Percentiles rank a stretch among this genome's conserved stretches.
These are phyloP conservation scores for Bombycilla garrulus DNA, from an alignment of 2,113 vertebrate genomes.

Conservation along the genomic window DNA sequence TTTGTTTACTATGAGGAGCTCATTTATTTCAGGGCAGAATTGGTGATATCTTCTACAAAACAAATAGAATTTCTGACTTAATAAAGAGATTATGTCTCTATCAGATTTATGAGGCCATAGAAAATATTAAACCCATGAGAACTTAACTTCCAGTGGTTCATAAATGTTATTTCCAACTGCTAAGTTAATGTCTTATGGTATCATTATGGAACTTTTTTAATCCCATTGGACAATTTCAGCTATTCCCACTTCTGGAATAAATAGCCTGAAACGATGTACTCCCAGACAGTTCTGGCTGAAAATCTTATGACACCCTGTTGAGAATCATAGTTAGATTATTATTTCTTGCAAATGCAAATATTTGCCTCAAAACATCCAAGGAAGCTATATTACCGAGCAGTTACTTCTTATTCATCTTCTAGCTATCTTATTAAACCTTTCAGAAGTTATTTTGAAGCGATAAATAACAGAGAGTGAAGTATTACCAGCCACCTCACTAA, in stretches of 20 bases:
- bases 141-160: constrained; percentile 61
- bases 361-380: constrained; percentile 42
- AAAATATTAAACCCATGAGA: constrained; percentile 69
- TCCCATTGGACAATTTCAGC: constrained; percentile 66
- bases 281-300: constrained; percentile 64
- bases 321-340: constrained; percentile 69
- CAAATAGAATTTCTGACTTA: constrained; percentile 66
- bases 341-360: constrained; percentile 72
- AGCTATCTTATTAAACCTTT: constrained; percentile 37
- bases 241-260: constrained; percentile 71
- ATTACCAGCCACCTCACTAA: neutral
- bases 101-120: constrained; percentile 55
- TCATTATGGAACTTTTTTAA: constrained; percentile 70
- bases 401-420: constrained; percentile 40
- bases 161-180: constrained; percentile 70
- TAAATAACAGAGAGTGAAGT: neutral
- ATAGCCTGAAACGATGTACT: constrained; percentile 71
- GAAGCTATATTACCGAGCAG: constrained; percentile 8
- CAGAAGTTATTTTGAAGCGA: constrained; percentile 38
- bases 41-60: constrained; percentile 36
- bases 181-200: constrained; percentile 77
- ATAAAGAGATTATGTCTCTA: constrained; percentile 64
- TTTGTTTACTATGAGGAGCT: constrained; percentile 23
- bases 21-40: constrained; percentile 15
- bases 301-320: constrained; percentile 70